Evolutionary conservation across 2,113 vertebrate species (phyloP), one percentile per base, ranked within the genome.

Genomic region (Corythaeola cristata): DNA sequence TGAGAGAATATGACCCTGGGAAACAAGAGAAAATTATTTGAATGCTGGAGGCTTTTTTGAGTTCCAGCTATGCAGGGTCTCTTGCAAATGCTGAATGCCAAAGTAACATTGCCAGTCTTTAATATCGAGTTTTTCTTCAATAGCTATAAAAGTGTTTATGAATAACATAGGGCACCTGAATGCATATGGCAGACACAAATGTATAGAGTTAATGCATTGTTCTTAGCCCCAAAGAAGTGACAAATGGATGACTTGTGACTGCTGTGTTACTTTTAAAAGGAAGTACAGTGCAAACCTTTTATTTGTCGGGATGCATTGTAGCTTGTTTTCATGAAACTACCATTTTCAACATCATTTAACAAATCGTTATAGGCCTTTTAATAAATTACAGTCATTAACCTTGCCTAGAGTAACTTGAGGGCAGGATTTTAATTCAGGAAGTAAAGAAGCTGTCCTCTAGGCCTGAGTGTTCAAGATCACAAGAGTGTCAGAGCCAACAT

Each of bases 311-410:
- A 67, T 3, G 3, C 37, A 77, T 78, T 79, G 58, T 95, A 45
- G 79, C 41, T 89, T 79, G 73, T 87, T 93, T 91, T 82, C 66
- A 20, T 4, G 15, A 66, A 93, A 59, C 35, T 53, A 37, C 67
- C 21, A 30, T 94, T 96, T 94, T 91, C 94, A 93, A 90, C 82
- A 86, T 84, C 47, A 77, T 96, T 96, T 95, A 96, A 91, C 86
- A 93, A 95, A 73, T 41, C 53, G 35, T 96, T 96, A 85, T 47
- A 72, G 73, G 56, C 60, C 87, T 90, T 95, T 85, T 53, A 94
- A 96, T 84, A 88, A 93, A 97, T 94, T 68, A 72, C 21, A 88
- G 86, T 71, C 66, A 62, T 95, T 95, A 89, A 95, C 86, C 59
- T 93, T 95, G 94, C 84, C 62, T 63, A n/a, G 45, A 67, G 92